Percentiles rank a stretch among this genome's conserved stretches.
Conservation (phyloP, 2,113 vertebrate genomes). For the Pangasianodon gigas region DNA sequence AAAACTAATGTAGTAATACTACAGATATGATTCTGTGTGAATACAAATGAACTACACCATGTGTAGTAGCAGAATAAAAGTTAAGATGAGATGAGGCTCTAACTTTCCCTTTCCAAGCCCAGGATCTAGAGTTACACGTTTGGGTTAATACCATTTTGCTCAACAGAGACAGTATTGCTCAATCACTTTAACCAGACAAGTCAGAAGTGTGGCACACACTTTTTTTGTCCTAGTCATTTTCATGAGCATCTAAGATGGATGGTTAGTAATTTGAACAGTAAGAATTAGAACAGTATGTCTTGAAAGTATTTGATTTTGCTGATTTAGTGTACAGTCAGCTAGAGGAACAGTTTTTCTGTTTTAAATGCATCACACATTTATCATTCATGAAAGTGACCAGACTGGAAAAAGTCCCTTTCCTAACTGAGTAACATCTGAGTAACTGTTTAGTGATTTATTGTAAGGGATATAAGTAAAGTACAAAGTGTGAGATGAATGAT, state of each 20-base stretch:
- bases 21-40: neutral
- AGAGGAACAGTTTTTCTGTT: neutral
- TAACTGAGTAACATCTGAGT: neutral
- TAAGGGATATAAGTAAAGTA: conserved; percentile 4
- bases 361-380: neutral
- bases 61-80: neutral
- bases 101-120: neutral
- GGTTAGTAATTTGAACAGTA: neutral
- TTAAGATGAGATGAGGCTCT: neutral
- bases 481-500: conserved; percentile 30
- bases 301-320: neutral
- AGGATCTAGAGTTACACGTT: neutral
- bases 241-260: neutral
- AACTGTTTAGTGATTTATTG: conserved; percentile 23
- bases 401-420: neutral
- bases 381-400: conserved; percentile 8
- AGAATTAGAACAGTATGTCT: neutral
- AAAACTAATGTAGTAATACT: neutral
- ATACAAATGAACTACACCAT: neutral
- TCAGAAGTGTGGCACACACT: neutral
- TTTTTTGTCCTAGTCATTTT: neutral
- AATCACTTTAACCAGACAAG: neutral
- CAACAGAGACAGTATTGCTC: neutral
- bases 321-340: neutral
- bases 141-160: neutral